Evolutionary conservation across 2,113 vertebrate species (phyloP).

Genomic region (Columbina picui): DNA sequence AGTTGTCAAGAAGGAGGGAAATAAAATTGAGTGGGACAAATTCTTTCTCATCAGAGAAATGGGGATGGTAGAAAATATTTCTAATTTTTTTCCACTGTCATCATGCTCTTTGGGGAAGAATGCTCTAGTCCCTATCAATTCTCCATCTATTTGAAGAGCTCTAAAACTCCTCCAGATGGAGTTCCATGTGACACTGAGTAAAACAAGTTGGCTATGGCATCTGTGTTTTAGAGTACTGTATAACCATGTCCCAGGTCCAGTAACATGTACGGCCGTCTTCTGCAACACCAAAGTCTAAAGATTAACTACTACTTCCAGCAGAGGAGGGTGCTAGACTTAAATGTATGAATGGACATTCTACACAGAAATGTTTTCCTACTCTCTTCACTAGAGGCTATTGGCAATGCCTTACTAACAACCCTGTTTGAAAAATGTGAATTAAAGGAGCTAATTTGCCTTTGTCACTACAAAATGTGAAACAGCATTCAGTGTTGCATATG

Average conservation of each 20-base stretch:
- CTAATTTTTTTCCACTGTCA: background rate
- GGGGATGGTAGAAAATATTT: background rate
- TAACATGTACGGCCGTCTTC: background rate
- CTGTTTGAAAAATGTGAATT: background rate
- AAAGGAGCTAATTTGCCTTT: background rate
- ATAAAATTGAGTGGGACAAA: constrained; percentile 3
- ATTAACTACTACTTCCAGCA: background rate
- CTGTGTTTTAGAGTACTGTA: background rate
- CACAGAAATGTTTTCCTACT: background rate
- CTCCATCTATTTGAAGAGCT: background rate
- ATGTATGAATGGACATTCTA: background rate
- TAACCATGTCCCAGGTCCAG: background rate
- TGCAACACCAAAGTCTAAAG: background rate
- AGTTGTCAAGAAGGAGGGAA: background rate
- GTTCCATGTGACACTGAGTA: background rate
- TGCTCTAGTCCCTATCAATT: background rate
- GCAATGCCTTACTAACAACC: background rate
- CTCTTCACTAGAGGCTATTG: background rate
- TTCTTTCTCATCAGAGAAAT: background rate
- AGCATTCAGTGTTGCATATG: background rate
- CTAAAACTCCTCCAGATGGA: background rate
- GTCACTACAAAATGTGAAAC: background rate
- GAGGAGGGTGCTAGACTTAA: background rate
- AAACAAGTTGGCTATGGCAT: background rate
- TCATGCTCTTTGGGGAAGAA: background rate